These are phyloP conservation scores for Atractosteus spatula DNA, from an alignment of 2,113 vertebrate species.

Conservation along the genomic window DNA sequence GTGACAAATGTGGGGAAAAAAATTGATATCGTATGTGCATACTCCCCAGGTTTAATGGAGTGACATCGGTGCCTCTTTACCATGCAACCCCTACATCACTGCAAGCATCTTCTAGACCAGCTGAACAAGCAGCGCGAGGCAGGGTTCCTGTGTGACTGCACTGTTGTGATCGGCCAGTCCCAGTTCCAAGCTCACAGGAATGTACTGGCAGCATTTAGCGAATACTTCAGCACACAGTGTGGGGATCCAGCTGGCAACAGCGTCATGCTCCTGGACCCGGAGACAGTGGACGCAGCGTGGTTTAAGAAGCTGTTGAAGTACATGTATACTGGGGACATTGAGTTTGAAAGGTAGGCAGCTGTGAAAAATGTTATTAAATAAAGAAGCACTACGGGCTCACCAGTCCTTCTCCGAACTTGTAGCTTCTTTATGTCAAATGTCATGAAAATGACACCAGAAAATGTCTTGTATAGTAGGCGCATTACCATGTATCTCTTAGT, in stretches of 20 bases:
- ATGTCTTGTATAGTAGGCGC: no score
- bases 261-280: constrained; percentile 79
- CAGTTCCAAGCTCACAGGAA: constrained; percentile 84
- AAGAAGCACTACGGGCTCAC: no score
- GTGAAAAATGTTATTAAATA: no score
- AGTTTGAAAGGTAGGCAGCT: constrained; percentile 80
- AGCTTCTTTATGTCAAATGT: no score
- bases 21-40: no score
- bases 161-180: constrained; percentile 72
- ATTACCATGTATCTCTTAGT: neutral
- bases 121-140: constrained; percentile 77
- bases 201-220: constrained; percentile 90
- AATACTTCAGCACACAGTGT: constrained; percentile 82
- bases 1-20: no score
- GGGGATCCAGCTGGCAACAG: constrained; percentile 68
- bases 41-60: constrained; percentile 5
- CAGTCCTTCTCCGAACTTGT: no score
- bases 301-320: constrained; percentile 92
- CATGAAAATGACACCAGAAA: no score
- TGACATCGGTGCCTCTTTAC: neutral
- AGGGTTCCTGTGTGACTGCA: constrained; percentile 83
- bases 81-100: constrained; percentile 75
- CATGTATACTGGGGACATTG: constrained; percentile 89
- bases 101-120: constrained; percentile 76
- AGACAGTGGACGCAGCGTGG: constrained; percentile 79